Base-by-base conservation (phyloP, 2,888 invertebrate genomes). In the Lutraria lutraria region DNA sequence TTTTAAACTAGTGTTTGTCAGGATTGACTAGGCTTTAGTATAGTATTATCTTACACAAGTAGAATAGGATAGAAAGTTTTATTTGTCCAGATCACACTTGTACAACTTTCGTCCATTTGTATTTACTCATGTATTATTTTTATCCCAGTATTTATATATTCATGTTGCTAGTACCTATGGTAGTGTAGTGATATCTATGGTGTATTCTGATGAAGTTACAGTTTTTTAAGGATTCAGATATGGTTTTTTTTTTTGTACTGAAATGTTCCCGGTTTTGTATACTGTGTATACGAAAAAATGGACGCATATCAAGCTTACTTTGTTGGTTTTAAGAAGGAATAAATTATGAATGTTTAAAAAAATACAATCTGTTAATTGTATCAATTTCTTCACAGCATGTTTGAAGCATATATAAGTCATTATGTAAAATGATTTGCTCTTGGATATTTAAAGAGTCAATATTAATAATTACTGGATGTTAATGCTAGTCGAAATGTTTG, bases 51-150 rank as follows among this genome's bases (percentile, higher is more conserved):
- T n/a, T 68, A 68, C 63, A 68, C 63, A 68, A 4, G 25, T 68
- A n/a, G n/a, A 25, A 2, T 68, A 68, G n/a, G 56, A 2, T 68
- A 68, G 25, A 25, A 0, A 4, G n/a, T 68, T 68, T n/a, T 16
- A 25, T 68, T 68, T 25, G 25, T 25, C 25, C 21, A 3, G 25
- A 13, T 12, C 25, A 68, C 25, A 4, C n/a, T 8, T 68, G 10
- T 68, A 68, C n/a, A 21, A n/a, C n/a, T n/a, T 68, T 68, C 63
- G 63, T 68, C 63, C 63, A 68, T 68, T 68, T 13, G 63, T 25
- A 63, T 68, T n/a, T 68, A 25, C 21, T 25, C 63, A 68, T 25
- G 63, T 68, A 68, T 68, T 56, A n/a, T 3, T 68, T 0, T 25
- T 68, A 68, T 25, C 63, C 25, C 63, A n/a, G 25, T 68, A 68